These are phyloP conservation scores for Sanderia malayensis DNA, from an alignment of 30 jellyfish, hydroid and myxozoan species.

Conservation along the genomic window DNA sequence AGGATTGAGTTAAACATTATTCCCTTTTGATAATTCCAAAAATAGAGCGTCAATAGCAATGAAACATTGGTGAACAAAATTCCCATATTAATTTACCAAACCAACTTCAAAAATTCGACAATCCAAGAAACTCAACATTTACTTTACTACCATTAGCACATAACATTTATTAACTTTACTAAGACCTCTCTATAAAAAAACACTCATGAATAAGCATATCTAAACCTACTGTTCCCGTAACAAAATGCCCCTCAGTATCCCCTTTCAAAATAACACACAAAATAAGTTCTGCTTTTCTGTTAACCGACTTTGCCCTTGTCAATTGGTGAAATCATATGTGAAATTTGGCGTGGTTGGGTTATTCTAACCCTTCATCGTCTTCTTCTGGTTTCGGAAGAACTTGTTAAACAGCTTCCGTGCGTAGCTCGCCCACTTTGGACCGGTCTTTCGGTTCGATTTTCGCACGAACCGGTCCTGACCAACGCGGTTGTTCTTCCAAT, in stretches of 20 bases:
- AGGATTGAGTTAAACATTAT: neutral
- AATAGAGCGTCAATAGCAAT: neutral
- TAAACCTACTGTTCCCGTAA: neutral
- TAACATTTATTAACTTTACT: neutral
- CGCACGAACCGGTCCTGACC: conserved; percentile 76
- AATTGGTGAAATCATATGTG: conserved; percentile 2
- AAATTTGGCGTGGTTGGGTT: neutral
- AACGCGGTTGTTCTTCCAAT: conserved; percentile 39
- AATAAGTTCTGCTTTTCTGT: neutral
- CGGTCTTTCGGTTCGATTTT: conserved; percentile 29
- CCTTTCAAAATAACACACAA: neutral
- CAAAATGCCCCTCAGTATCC: neutral
- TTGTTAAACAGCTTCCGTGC: conserved; percentile 41
- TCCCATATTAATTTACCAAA: conserved; percentile 7
- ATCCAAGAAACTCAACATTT: neutral
- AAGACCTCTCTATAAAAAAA: neutral
- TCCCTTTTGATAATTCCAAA: neutral
- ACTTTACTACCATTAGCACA: neutral
- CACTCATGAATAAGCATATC: neutral
- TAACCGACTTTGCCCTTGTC: neutral
- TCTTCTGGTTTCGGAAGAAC: conserved; percentile 4
- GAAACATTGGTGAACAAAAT: neutral
- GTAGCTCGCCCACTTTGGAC: conserved; percentile 55
- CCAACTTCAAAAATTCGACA: conserved; percentile 3
- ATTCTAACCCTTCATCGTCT: neutral